Evolutionary conservation across 2,888 invertebrate species (phyloP).

Genomic region (Drosophila infuscata): DNA sequence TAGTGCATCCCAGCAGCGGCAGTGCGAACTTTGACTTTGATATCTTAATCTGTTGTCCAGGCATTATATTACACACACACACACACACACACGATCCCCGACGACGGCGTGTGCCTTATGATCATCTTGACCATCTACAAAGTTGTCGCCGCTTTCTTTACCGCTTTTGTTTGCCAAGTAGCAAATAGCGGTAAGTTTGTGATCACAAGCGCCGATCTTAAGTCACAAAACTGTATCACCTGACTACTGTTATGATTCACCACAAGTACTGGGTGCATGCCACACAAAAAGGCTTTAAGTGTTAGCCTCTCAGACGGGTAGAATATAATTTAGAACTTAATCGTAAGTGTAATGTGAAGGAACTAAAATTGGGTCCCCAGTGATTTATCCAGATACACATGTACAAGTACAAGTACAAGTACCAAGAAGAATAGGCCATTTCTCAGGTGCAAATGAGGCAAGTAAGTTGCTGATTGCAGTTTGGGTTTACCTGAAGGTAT

Average conservation of each 20-base stretch:
- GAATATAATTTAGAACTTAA: neutral
- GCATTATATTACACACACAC: slow-evolving; percentile 68
- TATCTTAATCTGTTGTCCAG: slow-evolving; percentile 71
- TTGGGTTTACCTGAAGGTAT: slow-evolving; percentile 16
- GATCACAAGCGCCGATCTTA: slow-evolving; percentile 71
- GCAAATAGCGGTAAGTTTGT: slow-evolving; percentile 71
- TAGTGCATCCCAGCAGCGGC: slow-evolving; percentile 66
- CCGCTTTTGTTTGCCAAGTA: slow-evolving; percentile 63
- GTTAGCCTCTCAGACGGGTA: neutral
- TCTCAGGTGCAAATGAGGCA: slow-evolving; percentile 45
- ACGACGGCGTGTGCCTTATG: slow-evolving; percentile 75
- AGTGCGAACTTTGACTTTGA: slow-evolving; percentile 78
- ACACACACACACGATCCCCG: slow-evolving; percentile 3
- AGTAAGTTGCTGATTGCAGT: slow-evolving; percentile 17
- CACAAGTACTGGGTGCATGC: slow-evolving; percentile 5
- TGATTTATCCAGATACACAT: neutral
- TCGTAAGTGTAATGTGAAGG: neutral
- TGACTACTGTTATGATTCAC: slow-evolving; percentile 53
- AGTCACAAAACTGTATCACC: slow-evolving; percentile 36
- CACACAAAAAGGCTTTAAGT: neutral
- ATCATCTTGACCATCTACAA: slow-evolving; percentile 52
- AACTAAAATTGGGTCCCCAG: neutral
- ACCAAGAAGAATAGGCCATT: slow-evolving; percentile 13
- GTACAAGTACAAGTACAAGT: no score
- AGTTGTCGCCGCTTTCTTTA: slow-evolving; percentile 66